Evolutionary conservation across 2,888 invertebrate species (phyloP).

Genomic region (Pseudanteris insignis): DNA sequence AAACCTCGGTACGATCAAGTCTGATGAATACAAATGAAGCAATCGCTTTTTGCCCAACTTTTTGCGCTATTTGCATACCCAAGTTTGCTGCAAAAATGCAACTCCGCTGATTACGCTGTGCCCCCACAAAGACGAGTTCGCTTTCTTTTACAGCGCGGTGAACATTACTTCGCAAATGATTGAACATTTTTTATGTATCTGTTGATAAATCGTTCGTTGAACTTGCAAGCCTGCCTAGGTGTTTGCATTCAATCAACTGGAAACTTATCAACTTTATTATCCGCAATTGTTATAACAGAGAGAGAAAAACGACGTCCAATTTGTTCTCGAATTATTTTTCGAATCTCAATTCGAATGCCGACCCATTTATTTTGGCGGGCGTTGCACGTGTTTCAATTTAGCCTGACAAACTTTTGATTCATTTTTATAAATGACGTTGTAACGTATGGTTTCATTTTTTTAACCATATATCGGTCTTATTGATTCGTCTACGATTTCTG

Average conservation of each 20-base stretch:
- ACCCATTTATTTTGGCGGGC: too few species aligned
- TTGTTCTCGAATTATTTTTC: too few species aligned
- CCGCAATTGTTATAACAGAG: neutral
- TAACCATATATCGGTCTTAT: too few species aligned
- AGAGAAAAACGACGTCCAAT: neutral
- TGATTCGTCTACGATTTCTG: too few species aligned
- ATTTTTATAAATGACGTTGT: too few species aligned
- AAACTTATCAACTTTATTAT: constrained; percentile 27
- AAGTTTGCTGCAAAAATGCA: constrained; percentile 43
- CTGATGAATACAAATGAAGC: constrained; percentile 46
- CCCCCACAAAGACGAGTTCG: constrained; percentile 33
- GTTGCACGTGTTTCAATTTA: too few species aligned
- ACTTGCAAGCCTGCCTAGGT: constrained; percentile 15
- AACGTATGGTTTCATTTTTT: too few species aligned
- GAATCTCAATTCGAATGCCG: too few species aligned
- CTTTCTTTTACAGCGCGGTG: constrained; percentile 32
- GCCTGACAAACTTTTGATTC: too few species aligned
- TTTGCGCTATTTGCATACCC: constrained; percentile 42
- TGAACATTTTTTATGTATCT: constrained; percentile 33
- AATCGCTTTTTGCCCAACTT: constrained; percentile 42
- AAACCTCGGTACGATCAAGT: constrained; percentile 35
- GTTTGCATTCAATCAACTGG: constrained; percentile 9
- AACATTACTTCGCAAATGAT: constrained; percentile 38
- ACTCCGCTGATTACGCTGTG: constrained; percentile 40
- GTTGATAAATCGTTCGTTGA: constrained; percentile 40